Conservation (phyloP, 2,888 invertebrate species). For the Chironomus riparius region DNA sequence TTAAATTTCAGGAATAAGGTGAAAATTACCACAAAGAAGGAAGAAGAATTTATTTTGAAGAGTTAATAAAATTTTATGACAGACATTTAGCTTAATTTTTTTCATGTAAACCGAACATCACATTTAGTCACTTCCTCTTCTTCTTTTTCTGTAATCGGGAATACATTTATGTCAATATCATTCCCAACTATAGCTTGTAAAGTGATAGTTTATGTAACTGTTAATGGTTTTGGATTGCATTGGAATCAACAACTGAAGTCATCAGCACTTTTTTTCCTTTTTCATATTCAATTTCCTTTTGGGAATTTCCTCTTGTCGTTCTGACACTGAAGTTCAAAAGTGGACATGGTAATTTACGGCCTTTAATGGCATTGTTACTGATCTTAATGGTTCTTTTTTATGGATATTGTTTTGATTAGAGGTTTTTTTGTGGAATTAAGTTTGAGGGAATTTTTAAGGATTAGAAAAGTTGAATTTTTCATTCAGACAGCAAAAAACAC, state of each 20-base stretch:
- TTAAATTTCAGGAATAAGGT: not conserved
- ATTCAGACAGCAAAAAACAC: too few species aligned
- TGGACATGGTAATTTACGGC: not conserved
- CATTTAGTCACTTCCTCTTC: not conserved
- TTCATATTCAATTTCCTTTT: not conserved
- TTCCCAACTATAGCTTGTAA: slow-evolving; percentile 1
- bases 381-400: not conserved
- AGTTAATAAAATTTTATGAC: slow-evolving; percentile 26
- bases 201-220: slow-evolving; percentile 23
- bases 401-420: not conserved
- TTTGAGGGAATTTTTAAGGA: too few species aligned
- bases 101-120: not conserved
- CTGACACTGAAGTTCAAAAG: not conserved
- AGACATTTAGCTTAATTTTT: not conserved
- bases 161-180: slow-evolving; percentile 26
- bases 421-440: too few species aligned
- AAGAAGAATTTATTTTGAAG: slow-evolving; percentile 4
- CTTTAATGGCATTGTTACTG: not conserved
- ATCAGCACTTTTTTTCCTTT: not conserved
- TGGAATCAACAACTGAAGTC: slow-evolving; percentile 2
- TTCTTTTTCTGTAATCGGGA: not conserved
- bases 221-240: slow-evolving; percentile 2
- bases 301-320: not conserved
- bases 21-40: not conserved
- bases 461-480: too few species aligned